Conservation (phyloP, 1,140 invertebrate species). For the Drosophila novamexicana region DNA sequence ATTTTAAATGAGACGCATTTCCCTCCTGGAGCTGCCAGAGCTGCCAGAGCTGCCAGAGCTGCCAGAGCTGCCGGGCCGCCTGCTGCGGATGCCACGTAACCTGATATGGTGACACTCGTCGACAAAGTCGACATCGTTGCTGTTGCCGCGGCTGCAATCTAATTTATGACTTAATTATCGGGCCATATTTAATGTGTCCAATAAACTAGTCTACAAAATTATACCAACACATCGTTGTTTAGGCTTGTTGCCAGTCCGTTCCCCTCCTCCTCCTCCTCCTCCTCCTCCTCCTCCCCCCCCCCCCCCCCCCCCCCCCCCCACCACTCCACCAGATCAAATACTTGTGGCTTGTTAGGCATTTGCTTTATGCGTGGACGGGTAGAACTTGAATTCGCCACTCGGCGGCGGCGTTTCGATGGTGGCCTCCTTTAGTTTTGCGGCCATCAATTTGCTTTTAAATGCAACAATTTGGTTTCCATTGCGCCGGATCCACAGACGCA, state of each 20-base stretch:
- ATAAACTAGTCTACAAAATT: conserved; percentile 84
- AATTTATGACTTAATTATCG: conserved; percentile 85
- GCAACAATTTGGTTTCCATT: conserved; percentile 81
- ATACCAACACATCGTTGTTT: conserved; percentile 83
- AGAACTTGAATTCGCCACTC: conserved; percentile 71
- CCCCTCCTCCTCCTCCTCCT: background rate
- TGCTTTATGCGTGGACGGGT: conserved; percentile 69
- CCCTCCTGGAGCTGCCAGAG: conserved; percentile 22
- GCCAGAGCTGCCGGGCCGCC: conserved; percentile 48
- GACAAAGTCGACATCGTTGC: conserved; percentile 62
- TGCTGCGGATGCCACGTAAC: conserved; percentile 79
- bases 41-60: conserved; percentile 18
- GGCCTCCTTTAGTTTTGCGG: conserved; percentile 81
- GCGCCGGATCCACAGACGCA: conserved; percentile 37
- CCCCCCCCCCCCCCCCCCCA: background rate
- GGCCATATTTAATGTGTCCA: conserved; percentile 85
- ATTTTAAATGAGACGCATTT: conserved; percentile 82
- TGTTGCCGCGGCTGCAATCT: conserved; percentile 73
- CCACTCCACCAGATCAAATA: too few relatives aligned
- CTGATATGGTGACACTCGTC: conserved; percentile 79
- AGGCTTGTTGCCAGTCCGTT: conserved; percentile 39
- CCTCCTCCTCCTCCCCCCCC: background rate
- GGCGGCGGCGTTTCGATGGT: conserved; percentile 51
- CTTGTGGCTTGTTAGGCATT: conserved; percentile 51
- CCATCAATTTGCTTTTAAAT: conserved; percentile 84